These are phyloP conservation scores for Sebastes taczanowskii DNA, from an alignment of 2,797 vertebrate genomes.

Conservation along the genomic window DNA sequence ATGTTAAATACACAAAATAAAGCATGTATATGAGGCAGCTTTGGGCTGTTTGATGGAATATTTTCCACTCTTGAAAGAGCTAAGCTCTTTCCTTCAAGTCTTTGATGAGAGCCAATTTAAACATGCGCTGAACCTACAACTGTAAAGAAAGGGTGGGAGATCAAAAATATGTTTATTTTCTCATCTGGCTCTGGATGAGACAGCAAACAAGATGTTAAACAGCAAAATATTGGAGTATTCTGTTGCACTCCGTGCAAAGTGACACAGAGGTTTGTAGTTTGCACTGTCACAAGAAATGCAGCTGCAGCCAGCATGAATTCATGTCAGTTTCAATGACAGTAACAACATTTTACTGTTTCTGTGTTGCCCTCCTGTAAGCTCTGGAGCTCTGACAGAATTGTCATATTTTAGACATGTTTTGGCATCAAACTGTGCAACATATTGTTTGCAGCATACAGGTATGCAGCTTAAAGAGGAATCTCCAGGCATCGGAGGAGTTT, in stretches of 20 bases:
- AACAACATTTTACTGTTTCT: background rate
- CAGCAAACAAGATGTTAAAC: background rate
- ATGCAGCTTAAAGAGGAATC: background rate
- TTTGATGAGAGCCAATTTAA: constrained; percentile 36
- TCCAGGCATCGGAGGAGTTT: background rate
- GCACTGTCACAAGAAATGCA: background rate
- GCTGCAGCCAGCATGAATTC: background rate
- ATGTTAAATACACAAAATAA: constrained; percentile 44
- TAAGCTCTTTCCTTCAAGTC: background rate
- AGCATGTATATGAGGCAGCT: constrained; percentile 32
- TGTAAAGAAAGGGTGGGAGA: background rate
- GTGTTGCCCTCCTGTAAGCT: background rate
- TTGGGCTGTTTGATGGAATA: constrained; percentile 1
- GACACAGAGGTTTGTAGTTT: background rate
- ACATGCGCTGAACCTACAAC: background rate
- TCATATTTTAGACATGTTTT: background rate
- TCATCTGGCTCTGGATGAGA: background rate
- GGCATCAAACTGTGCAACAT: background rate
- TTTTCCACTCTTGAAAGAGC: constrained; percentile 17
- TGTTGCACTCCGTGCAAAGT: background rate
- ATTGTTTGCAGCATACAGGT: background rate
- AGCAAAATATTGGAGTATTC: background rate
- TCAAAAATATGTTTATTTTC: background rate
- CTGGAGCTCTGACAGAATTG: background rate
- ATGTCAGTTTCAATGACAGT: background rate